Conservation (phyloP, 2,113 vertebrate species). For the Lepisosteus oculatus region DNA sequence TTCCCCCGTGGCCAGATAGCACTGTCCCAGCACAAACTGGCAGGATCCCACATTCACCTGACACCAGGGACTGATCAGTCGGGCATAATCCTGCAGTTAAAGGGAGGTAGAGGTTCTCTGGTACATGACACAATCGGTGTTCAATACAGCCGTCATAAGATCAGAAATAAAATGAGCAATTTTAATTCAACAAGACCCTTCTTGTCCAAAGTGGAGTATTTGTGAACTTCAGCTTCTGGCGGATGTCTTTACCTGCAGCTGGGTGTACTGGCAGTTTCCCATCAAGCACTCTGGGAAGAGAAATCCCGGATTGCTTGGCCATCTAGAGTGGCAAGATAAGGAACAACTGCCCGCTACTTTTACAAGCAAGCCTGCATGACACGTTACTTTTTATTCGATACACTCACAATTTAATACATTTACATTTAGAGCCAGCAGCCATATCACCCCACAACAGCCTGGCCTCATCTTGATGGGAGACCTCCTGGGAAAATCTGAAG, state of each 20-base stretch:
- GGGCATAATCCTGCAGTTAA: constrained; percentile 77
- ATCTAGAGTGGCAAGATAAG: constrained; percentile 74
- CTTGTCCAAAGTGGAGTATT: neutral
- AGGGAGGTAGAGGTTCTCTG: constrained; percentile 22
- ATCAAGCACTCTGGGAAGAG: constrained; percentile 92
- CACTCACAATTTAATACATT: no score
- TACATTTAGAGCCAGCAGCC: no score
- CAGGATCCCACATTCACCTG: constrained; percentile 90
- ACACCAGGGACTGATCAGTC: constrained; percentile 85
- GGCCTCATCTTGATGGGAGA: no score
- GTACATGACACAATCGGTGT: no score
- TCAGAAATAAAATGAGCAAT: no score
- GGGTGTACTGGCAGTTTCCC: constrained; percentile 89
- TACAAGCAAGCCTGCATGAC: no score
- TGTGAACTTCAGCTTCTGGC: neutral
- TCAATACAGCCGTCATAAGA: no score
- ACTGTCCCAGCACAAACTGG: constrained; percentile 87
- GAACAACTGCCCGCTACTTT: constrained; percentile 20
- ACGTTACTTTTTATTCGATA: no score
- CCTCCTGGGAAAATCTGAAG: no score
- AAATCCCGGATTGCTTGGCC: constrained; percentile 87
- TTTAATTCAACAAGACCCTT: neutral
- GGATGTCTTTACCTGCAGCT: constrained; percentile 78
- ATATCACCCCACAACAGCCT: no score
- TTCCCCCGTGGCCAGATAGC: constrained; percentile 87